phyloP scores from a whole-genome alignment of 2,113 vertebrate species.

The human region DNA sequence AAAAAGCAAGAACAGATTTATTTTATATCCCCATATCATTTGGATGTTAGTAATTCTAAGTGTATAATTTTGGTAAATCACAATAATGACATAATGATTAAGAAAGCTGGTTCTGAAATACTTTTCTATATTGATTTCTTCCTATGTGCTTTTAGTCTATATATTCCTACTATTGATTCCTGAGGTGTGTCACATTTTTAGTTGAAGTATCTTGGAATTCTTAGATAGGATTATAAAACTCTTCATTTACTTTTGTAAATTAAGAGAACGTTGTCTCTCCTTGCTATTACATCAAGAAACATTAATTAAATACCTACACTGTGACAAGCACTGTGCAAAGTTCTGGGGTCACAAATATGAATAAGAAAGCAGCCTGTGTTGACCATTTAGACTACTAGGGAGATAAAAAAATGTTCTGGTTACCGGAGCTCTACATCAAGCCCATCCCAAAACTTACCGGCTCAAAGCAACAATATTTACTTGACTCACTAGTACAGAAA shows the following conservation, averaged over 20 bases:
- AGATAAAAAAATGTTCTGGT: neutral
- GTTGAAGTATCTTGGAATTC: neutral
- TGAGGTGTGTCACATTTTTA: neutral
- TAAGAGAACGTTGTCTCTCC: neutral
- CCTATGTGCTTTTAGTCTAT: neutral
- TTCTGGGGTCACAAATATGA: neutral
- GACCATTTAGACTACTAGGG: neutral
- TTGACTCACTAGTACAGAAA: neutral
- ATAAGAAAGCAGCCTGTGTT: neutral
- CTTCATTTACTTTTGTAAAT: neutral
- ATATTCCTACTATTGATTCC: neutral
- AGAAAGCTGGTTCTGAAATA: neutral
- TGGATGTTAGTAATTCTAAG: neutral
- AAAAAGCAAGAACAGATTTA: neutral
- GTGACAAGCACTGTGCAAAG: neutral
- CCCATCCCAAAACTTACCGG: neutral
- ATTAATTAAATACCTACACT: neutral
- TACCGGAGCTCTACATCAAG: neutral
- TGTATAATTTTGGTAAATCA: neutral
- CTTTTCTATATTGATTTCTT: neutral
- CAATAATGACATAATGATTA: neutral
- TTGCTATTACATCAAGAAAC: neutral
- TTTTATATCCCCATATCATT: neutral
- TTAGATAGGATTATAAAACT: neutral
- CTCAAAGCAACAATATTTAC: neutral